Percentiles rank a stretch among this genome's conserved stretches.
Evolutionary conservation across 2,888 invertebrate genomes (phyloP).

Genomic region (Lapara coniferarum): DNA sequence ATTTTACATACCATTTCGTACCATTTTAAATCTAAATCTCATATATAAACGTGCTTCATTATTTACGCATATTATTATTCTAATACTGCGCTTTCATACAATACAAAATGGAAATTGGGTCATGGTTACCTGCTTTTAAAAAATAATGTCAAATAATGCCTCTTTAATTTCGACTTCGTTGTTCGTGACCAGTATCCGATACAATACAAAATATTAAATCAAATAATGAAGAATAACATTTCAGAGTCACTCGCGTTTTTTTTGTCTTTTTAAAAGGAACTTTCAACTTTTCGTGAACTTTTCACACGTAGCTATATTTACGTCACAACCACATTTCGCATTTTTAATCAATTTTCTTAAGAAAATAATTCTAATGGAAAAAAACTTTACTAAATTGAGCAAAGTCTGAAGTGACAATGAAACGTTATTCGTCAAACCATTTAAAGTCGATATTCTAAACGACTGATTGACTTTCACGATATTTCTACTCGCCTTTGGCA

Average conservation of each 20-base stretch:
- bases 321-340: conserved; percentile 75
- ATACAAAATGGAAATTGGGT: conserved; percentile 23
- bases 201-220: conserved; percentile 37
- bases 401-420: conserved; percentile 72
- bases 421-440: conserved; percentile 68
- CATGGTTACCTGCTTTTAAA: conserved; percentile 28
- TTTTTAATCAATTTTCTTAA: conserved; percentile 51
- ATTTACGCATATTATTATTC: conserved; percentile 44
- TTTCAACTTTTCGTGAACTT: conserved; percentile 49
- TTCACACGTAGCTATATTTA: conserved; percentile 61
- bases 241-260: conserved; percentile 62
- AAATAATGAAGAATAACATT: conserved; percentile 68
- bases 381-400: conserved; percentile 74
- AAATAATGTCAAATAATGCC: conserved; percentile 26
- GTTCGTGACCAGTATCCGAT: conserved; percentile 35
- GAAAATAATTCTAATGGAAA: conserved; percentile 53
- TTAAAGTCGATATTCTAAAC: conserved; percentile 23
- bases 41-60: conserved; percentile 59
- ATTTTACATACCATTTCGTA: conserved; percentile 64
- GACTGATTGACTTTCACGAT: conserved; percentile 27
- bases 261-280: conserved; percentile 62
- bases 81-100: conserved; percentile 37
- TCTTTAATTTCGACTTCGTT: conserved; percentile 44
- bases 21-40: conserved; percentile 46
- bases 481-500: conserved; percentile 24